These are phyloP conservation scores for Cephonodes hylas DNA, from an alignment of 2,888 invertebrate genomes.

Conservation along the genomic window DNA sequence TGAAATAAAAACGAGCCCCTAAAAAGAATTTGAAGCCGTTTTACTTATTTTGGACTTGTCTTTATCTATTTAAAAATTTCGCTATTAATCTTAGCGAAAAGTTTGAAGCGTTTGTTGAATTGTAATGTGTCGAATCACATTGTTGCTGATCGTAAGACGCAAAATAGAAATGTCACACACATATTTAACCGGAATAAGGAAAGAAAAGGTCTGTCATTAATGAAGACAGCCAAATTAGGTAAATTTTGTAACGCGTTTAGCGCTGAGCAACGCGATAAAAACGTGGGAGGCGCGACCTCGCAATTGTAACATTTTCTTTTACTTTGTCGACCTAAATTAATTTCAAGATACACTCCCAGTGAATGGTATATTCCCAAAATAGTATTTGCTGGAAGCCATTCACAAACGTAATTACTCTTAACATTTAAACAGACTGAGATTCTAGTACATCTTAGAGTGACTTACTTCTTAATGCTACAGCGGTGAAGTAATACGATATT, in stretches of 20 bases:
- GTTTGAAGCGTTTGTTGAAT: background rate
- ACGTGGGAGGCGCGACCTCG: constrained; percentile 37
- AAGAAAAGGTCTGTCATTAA: constrained; percentile 9
- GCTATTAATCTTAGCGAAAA: background rate
- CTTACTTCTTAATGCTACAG: too few species aligned
- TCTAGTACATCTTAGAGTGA: background rate
- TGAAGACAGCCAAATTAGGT: constrained; percentile 24
- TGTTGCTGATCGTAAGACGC: background rate
- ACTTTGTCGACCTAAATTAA: constrained; percentile 42
- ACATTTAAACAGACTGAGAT: background rate
- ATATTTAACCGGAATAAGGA: background rate
- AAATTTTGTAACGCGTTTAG: constrained; percentile 22
- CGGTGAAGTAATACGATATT: too few species aligned
- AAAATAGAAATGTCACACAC: background rate
- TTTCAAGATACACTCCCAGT: constrained; percentile 32
- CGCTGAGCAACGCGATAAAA: constrained; percentile 23
- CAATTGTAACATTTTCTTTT: constrained; percentile 45
- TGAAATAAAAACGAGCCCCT: background rate
- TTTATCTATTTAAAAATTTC: background rate
- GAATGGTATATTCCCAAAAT: constrained; percentile 40
- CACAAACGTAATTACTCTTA: constrained; percentile 39
- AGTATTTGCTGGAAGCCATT: constrained; percentile 50
- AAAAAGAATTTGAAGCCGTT: background rate
- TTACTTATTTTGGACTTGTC: background rate
- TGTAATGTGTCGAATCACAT: background rate